Percentiles rank a stretch among this genome's conserved stretches.
phyloP scores from a whole-genome alignment of 1,140 invertebrate genomes.

The Eueides isabella region DNA sequence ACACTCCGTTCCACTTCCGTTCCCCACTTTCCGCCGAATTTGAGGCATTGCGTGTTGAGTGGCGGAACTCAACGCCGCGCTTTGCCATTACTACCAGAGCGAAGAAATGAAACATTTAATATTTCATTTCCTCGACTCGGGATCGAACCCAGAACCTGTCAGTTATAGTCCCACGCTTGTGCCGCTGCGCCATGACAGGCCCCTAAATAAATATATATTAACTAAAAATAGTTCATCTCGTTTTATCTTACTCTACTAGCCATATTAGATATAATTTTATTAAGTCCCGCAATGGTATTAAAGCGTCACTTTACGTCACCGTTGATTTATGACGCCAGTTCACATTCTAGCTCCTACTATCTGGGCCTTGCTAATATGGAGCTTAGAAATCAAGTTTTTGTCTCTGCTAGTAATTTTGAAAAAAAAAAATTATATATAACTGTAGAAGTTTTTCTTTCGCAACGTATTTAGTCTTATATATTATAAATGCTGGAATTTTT shows the following conservation, averaged over 20 bases:
- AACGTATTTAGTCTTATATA: not conserved
- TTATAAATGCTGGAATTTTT: slow-evolving; percentile 10
- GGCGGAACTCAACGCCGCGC: too few species aligned
- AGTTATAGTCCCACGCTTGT: too few species aligned
- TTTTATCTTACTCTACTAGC: slow-evolving; percentile 5
- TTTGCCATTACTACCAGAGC: too few species aligned
- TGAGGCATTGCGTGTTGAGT: too few species aligned
- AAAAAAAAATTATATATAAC: not conserved
- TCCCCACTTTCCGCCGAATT: too few species aligned
- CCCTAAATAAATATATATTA: too few species aligned
- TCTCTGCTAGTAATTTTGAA: not conserved
- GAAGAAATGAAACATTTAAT: too few species aligned
- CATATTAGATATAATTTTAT: slow-evolving; percentile 38
- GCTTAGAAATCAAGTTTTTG: slow-evolving; percentile 19
- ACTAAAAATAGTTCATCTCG: not conserved
- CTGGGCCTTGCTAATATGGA: slow-evolving; percentile 30
- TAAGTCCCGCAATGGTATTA: slow-evolving; percentile 35
- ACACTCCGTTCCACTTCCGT: too few species aligned
- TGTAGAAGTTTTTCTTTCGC: not conserved
- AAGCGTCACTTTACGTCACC: slow-evolving; percentile 35
- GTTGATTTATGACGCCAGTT: slow-evolving; percentile 32
- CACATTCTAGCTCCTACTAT: slow-evolving; percentile 26
- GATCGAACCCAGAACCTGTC: too few species aligned
- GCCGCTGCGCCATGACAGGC: too few species aligned
- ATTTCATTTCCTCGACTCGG: too few species aligned